Percentiles rank a stretch among this genome's conserved stretches.
Evolutionary conservation across 2,113 vertebrate genomes (phyloP).

Genomic region (Anas platyrhynchos): DNA sequence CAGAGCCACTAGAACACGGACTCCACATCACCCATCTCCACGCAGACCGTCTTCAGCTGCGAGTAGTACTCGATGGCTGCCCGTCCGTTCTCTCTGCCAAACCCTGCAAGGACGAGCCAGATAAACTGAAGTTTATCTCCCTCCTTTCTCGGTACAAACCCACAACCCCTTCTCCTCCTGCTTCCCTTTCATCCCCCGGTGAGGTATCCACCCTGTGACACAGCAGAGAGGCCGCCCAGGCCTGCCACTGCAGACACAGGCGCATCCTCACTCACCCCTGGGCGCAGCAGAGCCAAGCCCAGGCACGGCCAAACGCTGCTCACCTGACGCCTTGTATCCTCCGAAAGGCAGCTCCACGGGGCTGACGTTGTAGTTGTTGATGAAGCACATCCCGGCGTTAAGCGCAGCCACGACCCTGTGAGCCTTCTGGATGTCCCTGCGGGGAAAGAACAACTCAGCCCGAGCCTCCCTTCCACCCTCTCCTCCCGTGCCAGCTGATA

Average conservation of each 20-base stretch:
- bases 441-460: not conserved
- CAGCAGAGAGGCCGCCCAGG: not conserved
- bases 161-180: not conserved
- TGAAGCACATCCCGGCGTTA: conserved; percentile 92
- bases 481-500: not conserved
- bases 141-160: not conserved
- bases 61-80: conserved; percentile 92
- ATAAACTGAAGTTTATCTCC: not conserved
- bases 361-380: conserved; percentile 94
- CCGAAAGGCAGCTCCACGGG: conserved; percentile 93
- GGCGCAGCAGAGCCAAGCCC: not conserved
- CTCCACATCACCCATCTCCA: conserved; percentile 94
- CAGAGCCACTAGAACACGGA: conserved; percentile 79
- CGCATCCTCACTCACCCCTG: not conserved
- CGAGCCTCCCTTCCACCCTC: not conserved
- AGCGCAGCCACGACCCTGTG: conserved; percentile 89
- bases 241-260: not conserved
- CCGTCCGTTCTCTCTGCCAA: conserved; percentile 93
- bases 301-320: not conserved
- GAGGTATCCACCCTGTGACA: not conserved
- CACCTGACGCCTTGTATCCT: conserved; percentile 96
- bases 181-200: not conserved
- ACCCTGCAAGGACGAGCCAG: conserved; percentile 77
- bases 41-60: conserved; percentile 92
- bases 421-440: conserved; percentile 91